Evolutionary conservation across 2,888 invertebrate species (phyloP), one percentile per base, ranked within the genome.

Genomic region (Thymelicus acteon): DNA sequence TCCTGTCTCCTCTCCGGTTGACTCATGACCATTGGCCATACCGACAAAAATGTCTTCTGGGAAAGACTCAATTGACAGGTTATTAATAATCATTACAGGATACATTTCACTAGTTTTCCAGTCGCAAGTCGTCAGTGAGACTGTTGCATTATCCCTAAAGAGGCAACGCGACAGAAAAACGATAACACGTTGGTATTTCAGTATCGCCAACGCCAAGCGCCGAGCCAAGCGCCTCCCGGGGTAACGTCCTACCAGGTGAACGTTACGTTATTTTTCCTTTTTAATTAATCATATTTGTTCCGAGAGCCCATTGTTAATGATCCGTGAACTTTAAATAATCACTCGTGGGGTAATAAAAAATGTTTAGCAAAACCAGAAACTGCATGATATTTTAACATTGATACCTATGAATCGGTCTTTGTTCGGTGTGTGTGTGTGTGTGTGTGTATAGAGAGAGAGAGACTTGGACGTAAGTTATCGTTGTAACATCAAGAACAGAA

Each of bases 271-370:
- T 69, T 62, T 62, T 62, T 37, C 69, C 48, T 63, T 58, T 63
- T 69, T 69, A 63, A 63, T 69, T 48, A 69, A 58, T 63, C 69
- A 68, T 54, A 31, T 58, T 57, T 63, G 62, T 62, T 58, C 63
- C 68, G 52, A 60, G 67, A 68, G 44, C 57, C 57, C 69, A 69
- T 69, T 69, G 63, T 69, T 69, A 63, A 69, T 63, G 63, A 63
- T 63, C 69, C 69, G 63, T 63, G 69, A 69, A 69, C 69, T 69
- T 69, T 69, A 69, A 69, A 69, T 69, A 69, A 63, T 63, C 58
- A 69, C 47, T 69, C 31, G 63, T 39, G 37, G 39, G 48, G 39
- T 39, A 63, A 57, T n/a, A 39, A 63, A 62, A 69, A 63, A 63
- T 57, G 15, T 57, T 54, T 31, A 44, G 54, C 47, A 52, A 44